These are phyloP conservation scores for Caerostris darwini DNA, from an alignment of 1,140 invertebrate species.

Conservation along the genomic window DNA sequence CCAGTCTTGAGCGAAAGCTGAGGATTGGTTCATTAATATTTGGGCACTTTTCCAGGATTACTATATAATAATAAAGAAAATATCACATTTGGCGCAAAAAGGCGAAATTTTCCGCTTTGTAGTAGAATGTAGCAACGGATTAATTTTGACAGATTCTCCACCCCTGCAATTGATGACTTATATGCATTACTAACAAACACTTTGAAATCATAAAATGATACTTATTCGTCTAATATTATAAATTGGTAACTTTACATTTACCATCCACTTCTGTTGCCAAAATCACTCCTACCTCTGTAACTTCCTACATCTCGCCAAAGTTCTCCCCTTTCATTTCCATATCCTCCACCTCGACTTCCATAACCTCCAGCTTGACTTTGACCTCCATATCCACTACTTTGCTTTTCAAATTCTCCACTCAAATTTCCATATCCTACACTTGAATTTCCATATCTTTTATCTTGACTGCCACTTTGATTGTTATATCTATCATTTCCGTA, in stretches of 20 bases:
- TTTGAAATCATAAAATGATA: too few species aligned
- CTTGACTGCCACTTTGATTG: not conserved
- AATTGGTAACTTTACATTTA: not conserved
- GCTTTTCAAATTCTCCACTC: not conserved
- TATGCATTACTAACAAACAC: too few species aligned
- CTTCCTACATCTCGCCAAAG: not conserved
- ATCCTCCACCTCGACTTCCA: not conserved
- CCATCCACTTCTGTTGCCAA: not conserved
- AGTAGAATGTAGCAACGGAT: too few species aligned
- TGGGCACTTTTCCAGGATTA: too few species aligned
- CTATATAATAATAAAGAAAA: too few species aligned
- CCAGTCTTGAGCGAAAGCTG: too few species aligned
- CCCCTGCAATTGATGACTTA: too few species aligned
- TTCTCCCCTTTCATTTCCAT: slow-evolving; percentile 1
- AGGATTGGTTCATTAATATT: too few species aligned
- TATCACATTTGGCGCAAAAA: too few species aligned
- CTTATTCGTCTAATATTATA: too few species aligned
- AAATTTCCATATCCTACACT: not conserved
- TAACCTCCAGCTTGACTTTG: not conserved
- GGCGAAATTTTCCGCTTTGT: too few species aligned
- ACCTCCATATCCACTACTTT: not conserved
- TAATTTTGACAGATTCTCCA: too few species aligned
- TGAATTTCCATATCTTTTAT: not conserved
- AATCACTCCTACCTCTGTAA: not conserved
- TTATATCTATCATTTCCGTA: not conserved